Evolutionary conservation across 2,113 vertebrate genomes (phyloP), one percentile per base, ranked within the genome.

Genomic region (Forbesichthys papilliferus): DNA sequence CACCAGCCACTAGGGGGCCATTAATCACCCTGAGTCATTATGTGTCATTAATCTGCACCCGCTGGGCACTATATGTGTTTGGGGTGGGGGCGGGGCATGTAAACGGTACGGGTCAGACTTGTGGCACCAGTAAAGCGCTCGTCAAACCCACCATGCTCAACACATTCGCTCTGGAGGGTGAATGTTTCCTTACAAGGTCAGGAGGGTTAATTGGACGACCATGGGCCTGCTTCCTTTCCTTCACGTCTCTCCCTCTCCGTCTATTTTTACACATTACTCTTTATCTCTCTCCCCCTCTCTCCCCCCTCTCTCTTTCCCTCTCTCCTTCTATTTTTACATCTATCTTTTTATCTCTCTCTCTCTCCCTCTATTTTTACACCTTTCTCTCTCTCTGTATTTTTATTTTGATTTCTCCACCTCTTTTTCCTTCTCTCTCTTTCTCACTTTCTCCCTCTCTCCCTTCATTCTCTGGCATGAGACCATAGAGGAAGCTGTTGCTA

Each of bases 1-100:
- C 52, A 20, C 56, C 48, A 75, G 62, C 77, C 73, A 78, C 78
- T 67, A 77, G 42, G 63, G 5, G 9, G 58, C 73, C 73, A 82
- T 87, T 86, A 75, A 84, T 84, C 84, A 84, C 69, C 34, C 71
- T 60, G 58, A 84, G 78, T 74, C 59, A 75, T 81, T 84, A 79
- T 65, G 56, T 14, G 4, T 33, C 68, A 80, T 84, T 80, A 82
- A 84, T 80, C 79, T 78, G 27, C 61, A 20, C 52, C 59, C 52
- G 13, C 74, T 65, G 20, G 61, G 60, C 56, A 46, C n/a, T 13
- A 46, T 48, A 47, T 7, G 65, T 12, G 53, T 9, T 34, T 57
- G 16, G 52, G 36, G 51, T 5, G 1, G 34, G 33, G 58, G 13
- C 2, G 42, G 61, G 57, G 51, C 66, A 34, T 59, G 52, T 59